Evolutionary conservation across 1,140 invertebrate genomes (phyloP).

Genomic region (Ceratina calcarata): DNA sequence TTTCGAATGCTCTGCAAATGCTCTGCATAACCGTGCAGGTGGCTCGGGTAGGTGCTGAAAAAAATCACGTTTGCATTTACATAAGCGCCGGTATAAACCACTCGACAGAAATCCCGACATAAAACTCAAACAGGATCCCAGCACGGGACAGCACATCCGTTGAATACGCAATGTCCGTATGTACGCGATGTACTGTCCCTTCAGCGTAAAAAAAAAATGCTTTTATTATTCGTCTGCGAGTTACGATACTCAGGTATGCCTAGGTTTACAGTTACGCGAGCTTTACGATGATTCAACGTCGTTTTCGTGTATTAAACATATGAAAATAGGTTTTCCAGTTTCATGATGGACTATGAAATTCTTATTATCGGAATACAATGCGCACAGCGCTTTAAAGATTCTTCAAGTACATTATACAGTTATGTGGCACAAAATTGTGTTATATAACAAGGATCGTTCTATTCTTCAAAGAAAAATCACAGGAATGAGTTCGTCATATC

Average conservation of each 20-base stretch:
- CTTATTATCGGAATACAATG: no score
- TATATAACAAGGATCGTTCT: constrained; percentile 16
- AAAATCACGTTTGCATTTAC: constrained; percentile 81
- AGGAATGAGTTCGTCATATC: constrained; percentile 65
- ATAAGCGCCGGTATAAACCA: constrained; percentile 81
- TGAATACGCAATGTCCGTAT: constrained; percentile 77
- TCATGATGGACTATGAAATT: no score
- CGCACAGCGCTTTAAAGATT: no score
- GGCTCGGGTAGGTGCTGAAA: constrained; percentile 73
- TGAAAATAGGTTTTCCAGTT: no score
- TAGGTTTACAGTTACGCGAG: constrained; percentile 26
- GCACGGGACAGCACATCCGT: constrained; percentile 72
- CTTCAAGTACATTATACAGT: no score
- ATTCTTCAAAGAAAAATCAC: constrained; percentile 70
- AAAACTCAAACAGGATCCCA: constrained; percentile 77
- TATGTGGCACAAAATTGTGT: background rate
- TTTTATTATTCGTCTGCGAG: constrained; percentile 73
- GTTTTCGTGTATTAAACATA: no score
- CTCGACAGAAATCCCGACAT: constrained; percentile 78
- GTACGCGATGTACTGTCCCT: constrained; percentile 57
- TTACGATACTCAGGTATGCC: constrained; percentile 46
- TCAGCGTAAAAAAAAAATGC: constrained; percentile 55
- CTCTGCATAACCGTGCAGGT: constrained; percentile 42
- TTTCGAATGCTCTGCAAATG: constrained; percentile 63
- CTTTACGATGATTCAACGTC: constrained; percentile 14